Percentiles rank a stretch among this genome's conserved stretches.
Conservation (phyloP, 2,113 vertebrate genomes). For the Sus scrofa region DNA sequence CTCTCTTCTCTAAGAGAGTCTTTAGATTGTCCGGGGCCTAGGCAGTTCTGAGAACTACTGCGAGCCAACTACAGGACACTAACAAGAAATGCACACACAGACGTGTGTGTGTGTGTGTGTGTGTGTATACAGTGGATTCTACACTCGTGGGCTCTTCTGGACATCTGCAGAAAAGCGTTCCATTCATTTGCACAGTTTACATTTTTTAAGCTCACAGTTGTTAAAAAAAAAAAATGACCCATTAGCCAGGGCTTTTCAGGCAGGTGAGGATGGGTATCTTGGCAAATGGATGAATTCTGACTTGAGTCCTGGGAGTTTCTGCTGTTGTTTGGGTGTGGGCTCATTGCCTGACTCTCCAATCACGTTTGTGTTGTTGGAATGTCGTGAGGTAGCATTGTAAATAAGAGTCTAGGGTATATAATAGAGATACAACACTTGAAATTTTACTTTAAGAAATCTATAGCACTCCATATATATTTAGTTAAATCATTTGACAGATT, state of each 20-base stretch:
- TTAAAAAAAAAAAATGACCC: background rate
- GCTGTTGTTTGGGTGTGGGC: background rate
- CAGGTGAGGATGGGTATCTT: background rate
- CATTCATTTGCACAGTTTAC: conserved; percentile 45
- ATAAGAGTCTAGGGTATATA: conserved; percentile 87
- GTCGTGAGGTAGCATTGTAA: conserved; percentile 87
- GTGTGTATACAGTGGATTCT: background rate
- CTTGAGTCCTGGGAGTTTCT: background rate
- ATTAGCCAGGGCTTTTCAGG: background rate
- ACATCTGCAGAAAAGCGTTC: background rate
- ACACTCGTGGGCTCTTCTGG: background rate
- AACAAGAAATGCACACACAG: background rate
- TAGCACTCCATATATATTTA: conserved; percentile 85
- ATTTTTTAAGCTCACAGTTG: conserved; percentile 7
- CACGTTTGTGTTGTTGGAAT: conserved; percentile 65
- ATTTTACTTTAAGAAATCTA: conserved; percentile 85
- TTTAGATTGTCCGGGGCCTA: background rate
- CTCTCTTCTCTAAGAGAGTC: background rate
- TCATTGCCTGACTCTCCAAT: background rate
- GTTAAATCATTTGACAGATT: conserved; percentile 86
- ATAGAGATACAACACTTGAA: conserved; percentile 85
- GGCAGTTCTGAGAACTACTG: background rate
- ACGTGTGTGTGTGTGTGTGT: fast-evolving
- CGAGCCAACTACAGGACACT: background rate
- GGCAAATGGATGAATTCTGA: background rate